These are phyloP conservation scores for Montipora capitata DNA, from an alignment of 92 coral and sea anemone species.

Conservation along the genomic window DNA sequence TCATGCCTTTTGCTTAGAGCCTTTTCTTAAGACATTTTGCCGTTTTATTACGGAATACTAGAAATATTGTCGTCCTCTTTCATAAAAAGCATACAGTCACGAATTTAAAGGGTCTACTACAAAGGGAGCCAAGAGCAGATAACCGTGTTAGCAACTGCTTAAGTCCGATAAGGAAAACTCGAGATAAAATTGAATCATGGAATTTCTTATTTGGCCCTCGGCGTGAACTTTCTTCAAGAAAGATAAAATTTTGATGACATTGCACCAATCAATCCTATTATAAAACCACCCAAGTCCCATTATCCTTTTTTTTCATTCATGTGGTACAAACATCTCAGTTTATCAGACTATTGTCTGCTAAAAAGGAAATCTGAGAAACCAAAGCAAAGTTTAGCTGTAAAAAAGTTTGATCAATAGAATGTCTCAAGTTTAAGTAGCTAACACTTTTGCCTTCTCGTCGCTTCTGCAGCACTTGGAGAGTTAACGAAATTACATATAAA, in stretches of 20 bases:
- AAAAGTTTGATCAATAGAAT: not conserved
- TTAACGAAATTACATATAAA: too few relatives aligned
- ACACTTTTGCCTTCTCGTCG: not conserved
- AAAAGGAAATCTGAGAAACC: not conserved
- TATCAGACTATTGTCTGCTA: not conserved
- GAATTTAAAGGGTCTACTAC: too few relatives aligned
- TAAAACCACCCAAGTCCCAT: not conserved
- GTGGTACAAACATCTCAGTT: not conserved
- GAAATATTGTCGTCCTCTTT: not conserved
- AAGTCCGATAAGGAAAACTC: constrained; percentile 4
- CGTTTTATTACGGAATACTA: not conserved
- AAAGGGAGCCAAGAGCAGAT: not conserved
- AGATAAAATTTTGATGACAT: not conserved
- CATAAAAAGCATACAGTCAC: not conserved
- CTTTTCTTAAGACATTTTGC: not conserved
- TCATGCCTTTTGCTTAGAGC: not conserved
- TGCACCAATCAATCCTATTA: not conserved
- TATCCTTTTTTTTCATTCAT: not conserved
- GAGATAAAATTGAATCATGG: not conserved
- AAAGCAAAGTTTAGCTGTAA: not conserved
- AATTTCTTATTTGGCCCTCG: constrained; percentile 11
- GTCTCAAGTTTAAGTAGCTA: not conserved
- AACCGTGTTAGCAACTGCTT: not conserved
- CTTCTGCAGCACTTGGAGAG: not conserved
- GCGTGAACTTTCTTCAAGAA: constrained; percentile 4